Percentiles rank a stretch among this genome's conserved stretches.
Evolutionary conservation across 2,113 vertebrate species (phyloP).

Genomic region (Ranitomeya imitator): DNA sequence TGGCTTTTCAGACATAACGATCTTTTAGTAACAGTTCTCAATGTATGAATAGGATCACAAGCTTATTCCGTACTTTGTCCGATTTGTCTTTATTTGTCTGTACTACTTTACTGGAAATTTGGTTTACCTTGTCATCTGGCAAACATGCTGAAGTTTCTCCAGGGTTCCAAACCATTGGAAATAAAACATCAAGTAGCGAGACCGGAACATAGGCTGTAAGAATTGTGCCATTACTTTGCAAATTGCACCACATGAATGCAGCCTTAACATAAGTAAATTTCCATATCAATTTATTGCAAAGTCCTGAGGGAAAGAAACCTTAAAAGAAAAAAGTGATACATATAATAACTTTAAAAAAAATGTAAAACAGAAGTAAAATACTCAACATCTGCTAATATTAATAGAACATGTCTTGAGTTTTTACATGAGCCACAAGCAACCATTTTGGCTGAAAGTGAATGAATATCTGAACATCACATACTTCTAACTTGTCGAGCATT

Average conservation of each 20-base stretch:
- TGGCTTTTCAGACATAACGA: no score
- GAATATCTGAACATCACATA: not conserved
- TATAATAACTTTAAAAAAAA: not conserved
- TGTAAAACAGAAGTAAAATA: not conserved
- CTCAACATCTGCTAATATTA: not conserved
- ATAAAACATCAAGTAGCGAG: slow-evolving; percentile 36
- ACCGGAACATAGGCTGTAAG: slow-evolving; percentile 13
- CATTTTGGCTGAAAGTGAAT: not conserved
- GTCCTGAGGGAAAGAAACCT: slow-evolving; percentile 19
- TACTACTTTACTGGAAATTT: not conserved
- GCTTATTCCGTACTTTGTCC: not conserved
- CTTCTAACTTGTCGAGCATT: no score
- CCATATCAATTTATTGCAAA: slow-evolving; percentile 36
- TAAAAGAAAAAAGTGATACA: not conserved
- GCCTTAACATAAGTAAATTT: slow-evolving; percentile 34
- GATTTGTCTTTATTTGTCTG: not conserved
- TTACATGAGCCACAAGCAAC: not conserved
- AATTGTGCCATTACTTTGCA: slow-evolving; percentile 42
- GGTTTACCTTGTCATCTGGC: slow-evolving; percentile 23
- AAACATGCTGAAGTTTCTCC: slow-evolving; percentile 14
- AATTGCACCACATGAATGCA: slow-evolving; percentile 45
- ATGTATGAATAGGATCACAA: not conserved
- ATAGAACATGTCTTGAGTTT: not conserved
- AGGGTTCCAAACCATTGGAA: slow-evolving; percentile 40
- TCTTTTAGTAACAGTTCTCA: not conserved